These are phyloP conservation scores for Phania funesta DNA, from an alignment of 2,888 invertebrate genomes.

Conservation along the genomic window DNA sequence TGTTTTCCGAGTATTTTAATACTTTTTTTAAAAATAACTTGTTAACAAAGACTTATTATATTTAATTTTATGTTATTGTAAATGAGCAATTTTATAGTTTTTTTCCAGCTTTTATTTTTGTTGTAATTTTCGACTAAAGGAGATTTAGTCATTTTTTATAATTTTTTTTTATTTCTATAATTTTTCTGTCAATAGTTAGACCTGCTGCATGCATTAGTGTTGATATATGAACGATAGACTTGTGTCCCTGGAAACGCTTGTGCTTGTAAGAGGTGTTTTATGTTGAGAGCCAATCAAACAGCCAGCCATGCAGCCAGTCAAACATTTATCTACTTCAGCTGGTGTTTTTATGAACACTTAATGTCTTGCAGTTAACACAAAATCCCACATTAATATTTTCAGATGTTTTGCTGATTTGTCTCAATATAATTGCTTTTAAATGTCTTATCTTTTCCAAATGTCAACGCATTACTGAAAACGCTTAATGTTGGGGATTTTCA, in stretches of 20 bases:
- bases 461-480: slow-evolving; percentile 62
- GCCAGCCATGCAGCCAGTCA: slow-evolving; percentile 38
- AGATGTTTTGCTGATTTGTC: slow-evolving; percentile 78
- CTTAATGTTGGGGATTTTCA: slow-evolving; percentile 61
- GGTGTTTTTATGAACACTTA: slow-evolving; percentile 59
- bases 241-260: not conserved
- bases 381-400: slow-evolving; percentile 75
- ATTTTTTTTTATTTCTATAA: slow-evolving; percentile 6
- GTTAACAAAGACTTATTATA: not conserved
- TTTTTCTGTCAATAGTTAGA: slow-evolving; percentile 13
- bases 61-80: slow-evolving; percentile 14
- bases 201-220: not conserved
- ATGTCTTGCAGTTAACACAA: slow-evolving; percentile 73
- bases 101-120: not conserved
- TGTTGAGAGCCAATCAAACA: slow-evolving; percentile 17
- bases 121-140: slow-evolving; percentile 3
- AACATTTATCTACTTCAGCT: slow-evolving; percentile 58
- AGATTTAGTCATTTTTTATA: slow-evolving; percentile 22
- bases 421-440: slow-evolving; percentile 77
- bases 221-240: not conserved
- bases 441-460: slow-evolving; percentile 73
- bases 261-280: slow-evolving; percentile 15
- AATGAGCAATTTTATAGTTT: slow-evolving; percentile 28
- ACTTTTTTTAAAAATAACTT: not conserved
- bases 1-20: no score